Evolutionary conservation across 1,140 invertebrate species (phyloP).

Genomic region (Leptinotarsa defecta): DNA sequence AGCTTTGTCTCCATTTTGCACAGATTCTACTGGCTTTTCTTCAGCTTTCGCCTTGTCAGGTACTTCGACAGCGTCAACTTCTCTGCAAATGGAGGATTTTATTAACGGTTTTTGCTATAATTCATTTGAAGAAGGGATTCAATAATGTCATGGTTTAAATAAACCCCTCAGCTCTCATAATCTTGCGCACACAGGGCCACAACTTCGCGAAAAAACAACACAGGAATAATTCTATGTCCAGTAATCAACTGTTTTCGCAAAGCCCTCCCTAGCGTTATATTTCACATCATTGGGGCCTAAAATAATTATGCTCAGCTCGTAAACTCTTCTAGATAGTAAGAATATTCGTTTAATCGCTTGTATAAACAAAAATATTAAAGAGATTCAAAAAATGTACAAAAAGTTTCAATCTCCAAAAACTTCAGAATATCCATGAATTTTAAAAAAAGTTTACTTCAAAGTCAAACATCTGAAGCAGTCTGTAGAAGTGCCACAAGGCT

Average conservation of each 20-base stretch:
- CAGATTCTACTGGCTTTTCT: constrained; percentile 10
- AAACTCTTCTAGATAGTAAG: no score
- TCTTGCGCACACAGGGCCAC: constrained; percentile 41
- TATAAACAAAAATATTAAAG: no score
- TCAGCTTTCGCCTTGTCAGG: constrained; percentile 1
- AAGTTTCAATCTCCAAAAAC: no score
- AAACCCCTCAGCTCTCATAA: constrained; percentile 43
- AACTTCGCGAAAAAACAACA: constrained; percentile 30
- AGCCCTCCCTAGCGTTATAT: constrained; percentile 32
- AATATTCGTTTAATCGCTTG: no score
- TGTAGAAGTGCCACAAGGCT: no score
- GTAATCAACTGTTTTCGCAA: constrained; percentile 26
- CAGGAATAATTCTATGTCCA: constrained; percentile 22
- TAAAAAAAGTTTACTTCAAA: no score
- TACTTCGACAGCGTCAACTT: constrained; percentile 9
- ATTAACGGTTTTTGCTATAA: neutral
- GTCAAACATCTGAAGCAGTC: no score
- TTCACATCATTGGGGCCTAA: constrained; percentile 36
- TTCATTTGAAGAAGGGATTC: no score
- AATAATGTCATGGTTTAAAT: no score
- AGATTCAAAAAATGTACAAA: no score
- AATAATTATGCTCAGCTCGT: no score
- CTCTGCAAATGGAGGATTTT: neutral
- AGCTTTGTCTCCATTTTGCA: constrained; percentile 13
- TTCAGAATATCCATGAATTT: no score